These are phyloP conservation scores for Dromius quadrimaculatus DNA, from an alignment of 2,888 invertebrate species.

Conservation along the genomic window DNA sequence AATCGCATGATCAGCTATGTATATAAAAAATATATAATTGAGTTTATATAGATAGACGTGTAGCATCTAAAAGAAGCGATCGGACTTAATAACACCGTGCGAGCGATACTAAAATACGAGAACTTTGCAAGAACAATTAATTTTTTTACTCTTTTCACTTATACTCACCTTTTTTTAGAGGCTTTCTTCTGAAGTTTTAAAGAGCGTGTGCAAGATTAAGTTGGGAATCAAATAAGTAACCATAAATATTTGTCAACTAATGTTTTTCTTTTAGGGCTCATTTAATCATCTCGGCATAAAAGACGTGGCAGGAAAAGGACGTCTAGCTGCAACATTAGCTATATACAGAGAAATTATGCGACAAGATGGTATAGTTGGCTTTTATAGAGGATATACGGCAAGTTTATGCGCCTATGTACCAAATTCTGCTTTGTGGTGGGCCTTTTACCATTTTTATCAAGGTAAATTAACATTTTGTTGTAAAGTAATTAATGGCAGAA, in stretches of 20 bases:
- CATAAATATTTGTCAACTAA: not conserved
- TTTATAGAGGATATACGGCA: slow-evolving; percentile 93
- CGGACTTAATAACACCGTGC: no score
- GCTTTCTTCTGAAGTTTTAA: no score
- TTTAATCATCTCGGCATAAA: slow-evolving; percentile 84
- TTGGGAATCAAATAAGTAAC: not conserved
- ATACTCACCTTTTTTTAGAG: no score
- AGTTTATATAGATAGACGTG: no score
- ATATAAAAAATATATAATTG: no score
- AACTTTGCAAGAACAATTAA: no score
- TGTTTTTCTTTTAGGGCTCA: slow-evolving; percentile 48
- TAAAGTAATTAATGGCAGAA: no score
- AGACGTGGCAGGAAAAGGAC: slow-evolving; percentile 72
- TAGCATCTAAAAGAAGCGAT: no score
- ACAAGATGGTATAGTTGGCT: slow-evolving; percentile 86
- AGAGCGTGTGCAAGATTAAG: no score
- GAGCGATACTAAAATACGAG: no score
- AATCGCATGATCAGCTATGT: no score
- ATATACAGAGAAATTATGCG: slow-evolving; percentile 83
- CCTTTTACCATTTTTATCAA: slow-evolving; percentile 92
- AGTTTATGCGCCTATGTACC: slow-evolving; percentile 95
- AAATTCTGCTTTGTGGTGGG: slow-evolving; percentile 99
- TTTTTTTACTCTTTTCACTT: no score
- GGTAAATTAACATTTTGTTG: slow-evolving; percentile 70
- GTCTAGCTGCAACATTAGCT: slow-evolving; percentile 77